Conservation (phyloP, 2,797 vertebrate genomes). For the Petrocephalus sullivani region DNA sequence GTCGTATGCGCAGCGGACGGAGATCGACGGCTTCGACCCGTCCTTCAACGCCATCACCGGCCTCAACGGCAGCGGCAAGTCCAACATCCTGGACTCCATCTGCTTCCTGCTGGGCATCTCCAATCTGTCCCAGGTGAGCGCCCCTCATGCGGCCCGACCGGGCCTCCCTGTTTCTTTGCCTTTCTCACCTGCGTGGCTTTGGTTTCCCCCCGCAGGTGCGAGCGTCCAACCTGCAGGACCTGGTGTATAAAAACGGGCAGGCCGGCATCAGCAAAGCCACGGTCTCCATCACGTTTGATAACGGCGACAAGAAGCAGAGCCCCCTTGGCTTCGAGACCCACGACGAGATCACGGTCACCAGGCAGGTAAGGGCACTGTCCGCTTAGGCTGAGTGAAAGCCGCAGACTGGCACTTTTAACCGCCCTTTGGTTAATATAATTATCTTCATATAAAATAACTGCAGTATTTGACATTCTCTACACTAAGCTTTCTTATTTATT, state of each 20-base stretch:
- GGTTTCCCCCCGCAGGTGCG: constrained; percentile 68
- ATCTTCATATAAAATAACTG: too few species aligned
- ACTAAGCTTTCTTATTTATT: too few species aligned
- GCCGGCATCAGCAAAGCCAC: constrained; percentile 87
- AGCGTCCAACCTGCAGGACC: constrained; percentile 84
- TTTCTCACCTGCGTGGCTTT: too few species aligned
- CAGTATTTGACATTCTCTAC: too few species aligned
- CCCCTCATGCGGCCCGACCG: not conserved
- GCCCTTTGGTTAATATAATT: not conserved
- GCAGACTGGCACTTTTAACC: not conserved
- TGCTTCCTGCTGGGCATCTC: constrained; percentile 89
- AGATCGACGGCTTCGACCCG: constrained; percentile 81
- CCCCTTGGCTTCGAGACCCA: constrained; percentile 86
- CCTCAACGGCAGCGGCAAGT: constrained; percentile 94
- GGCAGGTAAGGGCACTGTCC: constrained; percentile 68
- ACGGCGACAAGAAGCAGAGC: constrained; percentile 84
- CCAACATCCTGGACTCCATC: constrained; percentile 91
- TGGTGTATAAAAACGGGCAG: constrained; percentile 93
- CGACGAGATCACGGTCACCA: constrained; percentile 85
- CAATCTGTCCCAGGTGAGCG: constrained; percentile 80
- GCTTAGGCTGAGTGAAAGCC: not conserved
- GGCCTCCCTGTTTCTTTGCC: too few species aligned
- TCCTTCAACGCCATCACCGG: constrained; percentile 96
- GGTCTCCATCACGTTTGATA: constrained; percentile 91
- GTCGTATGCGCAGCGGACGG: constrained; percentile 89